These are phyloP conservation scores for Gallinago media DNA, from an alignment of 2,113 vertebrate genomes.

Conservation along the genomic window DNA sequence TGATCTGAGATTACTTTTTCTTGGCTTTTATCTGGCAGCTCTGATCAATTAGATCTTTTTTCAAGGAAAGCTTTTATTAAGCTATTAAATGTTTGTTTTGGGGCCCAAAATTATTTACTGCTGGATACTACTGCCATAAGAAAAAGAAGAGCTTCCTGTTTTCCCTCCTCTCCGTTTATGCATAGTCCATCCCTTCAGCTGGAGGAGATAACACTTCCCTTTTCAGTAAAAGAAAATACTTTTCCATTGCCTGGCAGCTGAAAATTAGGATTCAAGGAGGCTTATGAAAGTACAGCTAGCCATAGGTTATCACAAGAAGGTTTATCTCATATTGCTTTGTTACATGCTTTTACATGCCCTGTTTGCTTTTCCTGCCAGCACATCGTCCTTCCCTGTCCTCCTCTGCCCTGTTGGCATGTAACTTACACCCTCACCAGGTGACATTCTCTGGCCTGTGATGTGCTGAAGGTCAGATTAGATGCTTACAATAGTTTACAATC, in stretches of 20 bases:
- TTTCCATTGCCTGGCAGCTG: not conserved
- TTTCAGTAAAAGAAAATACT: not conserved
- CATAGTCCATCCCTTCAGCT: not conserved
- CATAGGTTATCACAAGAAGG: not conserved
- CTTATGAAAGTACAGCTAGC: not conserved
- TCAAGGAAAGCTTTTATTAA: not conserved
- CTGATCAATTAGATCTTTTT: not conserved
- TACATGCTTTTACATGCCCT: not conserved
- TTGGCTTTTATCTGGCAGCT: not conserved
- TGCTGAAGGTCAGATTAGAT: not conserved
- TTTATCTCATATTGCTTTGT: not conserved
- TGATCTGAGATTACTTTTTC: not conserved
- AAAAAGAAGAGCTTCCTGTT: not conserved
- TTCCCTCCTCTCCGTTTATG: not conserved
- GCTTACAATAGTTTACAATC: not conserved
- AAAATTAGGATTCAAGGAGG: not conserved
- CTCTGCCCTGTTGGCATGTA: not conserved
- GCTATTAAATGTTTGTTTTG: not conserved
- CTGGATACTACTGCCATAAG: not conserved
- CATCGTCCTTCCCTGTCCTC: not conserved
- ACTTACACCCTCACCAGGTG: not conserved
- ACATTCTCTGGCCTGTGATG: not conserved
- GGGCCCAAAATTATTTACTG: accelerated
- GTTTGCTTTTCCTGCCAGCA: not conserved
- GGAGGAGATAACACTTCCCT: not conserved